phyloP scores from a whole-genome alignment of 1,140 invertebrate species.

The Battus philenor region DNA sequence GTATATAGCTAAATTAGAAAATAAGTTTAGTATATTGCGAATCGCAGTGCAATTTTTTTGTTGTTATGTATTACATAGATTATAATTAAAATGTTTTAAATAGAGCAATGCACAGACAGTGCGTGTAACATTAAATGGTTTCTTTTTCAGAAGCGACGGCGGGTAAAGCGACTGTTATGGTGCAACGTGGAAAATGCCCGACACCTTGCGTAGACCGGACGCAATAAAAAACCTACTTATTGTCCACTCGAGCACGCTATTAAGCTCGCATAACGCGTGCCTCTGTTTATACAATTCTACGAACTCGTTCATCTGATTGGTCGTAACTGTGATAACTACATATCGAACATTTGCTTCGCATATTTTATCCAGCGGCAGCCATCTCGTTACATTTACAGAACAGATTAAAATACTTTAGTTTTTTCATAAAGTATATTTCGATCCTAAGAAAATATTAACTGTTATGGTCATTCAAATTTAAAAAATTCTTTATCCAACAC shows the following conservation, averaged over 20 bases:
- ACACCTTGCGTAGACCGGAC: conserved; percentile 34
- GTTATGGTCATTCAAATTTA: too few species aligned
- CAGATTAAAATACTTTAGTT: too few species aligned
- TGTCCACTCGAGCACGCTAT: conserved; percentile 42
- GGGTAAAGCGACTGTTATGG: conserved; percentile 35
- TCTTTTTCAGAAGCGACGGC: conserved; percentile 17
- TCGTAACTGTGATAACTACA: conserved; percentile 24
- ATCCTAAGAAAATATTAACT: too few species aligned
- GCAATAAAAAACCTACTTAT: conserved; percentile 41
- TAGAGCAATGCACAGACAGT: not conserved
- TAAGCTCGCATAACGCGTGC: conserved; percentile 36
- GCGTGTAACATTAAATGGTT: conserved; percentile 13
- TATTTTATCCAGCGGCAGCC: not conserved
- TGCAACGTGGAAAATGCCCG: conserved; percentile 36
- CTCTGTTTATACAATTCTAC: conserved; percentile 40
- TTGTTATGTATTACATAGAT: too few species aligned
- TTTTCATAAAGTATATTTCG: too few species aligned
- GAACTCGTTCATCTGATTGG: conserved; percentile 31
- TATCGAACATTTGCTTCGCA: conserved; percentile 22
- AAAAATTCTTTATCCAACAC: too few species aligned
- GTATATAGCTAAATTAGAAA: too few species aligned
- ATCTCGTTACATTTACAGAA: too few species aligned
- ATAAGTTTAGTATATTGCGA: too few species aligned
- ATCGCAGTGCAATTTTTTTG: too few species aligned
- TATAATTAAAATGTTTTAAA: too few species aligned